Percentiles rank a stretch among this genome's conserved stretches.
Evolutionary conservation across 2,888 invertebrate species (phyloP).

Genomic region (Hirtodrosophila cameraria): DNA sequence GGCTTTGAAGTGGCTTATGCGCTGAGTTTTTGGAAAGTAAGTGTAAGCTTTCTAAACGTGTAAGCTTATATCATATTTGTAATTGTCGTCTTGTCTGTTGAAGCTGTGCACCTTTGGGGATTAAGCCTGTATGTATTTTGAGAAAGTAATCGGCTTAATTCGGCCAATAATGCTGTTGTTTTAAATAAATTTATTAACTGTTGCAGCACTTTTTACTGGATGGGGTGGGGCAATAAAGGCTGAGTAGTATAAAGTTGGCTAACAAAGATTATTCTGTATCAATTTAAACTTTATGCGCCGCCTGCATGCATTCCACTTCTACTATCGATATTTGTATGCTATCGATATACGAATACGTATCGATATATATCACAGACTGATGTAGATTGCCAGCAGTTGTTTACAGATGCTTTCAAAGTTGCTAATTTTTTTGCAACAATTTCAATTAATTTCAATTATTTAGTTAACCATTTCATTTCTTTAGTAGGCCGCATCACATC

Average conservation of each 20-base stretch:
- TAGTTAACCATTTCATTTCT: not conserved
- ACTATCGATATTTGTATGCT: no score
- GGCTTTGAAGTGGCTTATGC: constrained; percentile 48
- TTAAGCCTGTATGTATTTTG: not conserved
- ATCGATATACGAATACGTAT: no score
- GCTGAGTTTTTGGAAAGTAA: constrained; percentile 14
- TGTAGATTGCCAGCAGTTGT: not conserved
- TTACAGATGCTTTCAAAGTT: not conserved
- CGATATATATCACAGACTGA: no score
- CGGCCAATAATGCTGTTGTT: no score
- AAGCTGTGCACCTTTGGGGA: not conserved
- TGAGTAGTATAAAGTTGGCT: no score
- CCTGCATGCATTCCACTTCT: no score
- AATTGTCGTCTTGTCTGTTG: constrained; percentile 31
- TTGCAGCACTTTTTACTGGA: no score
- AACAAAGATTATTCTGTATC: no score
- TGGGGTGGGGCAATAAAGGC: no score
- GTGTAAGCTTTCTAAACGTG: not conserved
- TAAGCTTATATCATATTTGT: constrained; percentile 30
- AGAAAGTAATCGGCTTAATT: no score
- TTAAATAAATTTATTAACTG: no score
- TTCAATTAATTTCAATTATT: not conserved
- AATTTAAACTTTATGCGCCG: no score
- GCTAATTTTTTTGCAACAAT: not conserved
- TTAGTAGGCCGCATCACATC: constrained; percentile 13